Evolutionary conservation across 2,113 vertebrate species (phyloP).

Genomic region (Coptodon rendalli): DNA sequence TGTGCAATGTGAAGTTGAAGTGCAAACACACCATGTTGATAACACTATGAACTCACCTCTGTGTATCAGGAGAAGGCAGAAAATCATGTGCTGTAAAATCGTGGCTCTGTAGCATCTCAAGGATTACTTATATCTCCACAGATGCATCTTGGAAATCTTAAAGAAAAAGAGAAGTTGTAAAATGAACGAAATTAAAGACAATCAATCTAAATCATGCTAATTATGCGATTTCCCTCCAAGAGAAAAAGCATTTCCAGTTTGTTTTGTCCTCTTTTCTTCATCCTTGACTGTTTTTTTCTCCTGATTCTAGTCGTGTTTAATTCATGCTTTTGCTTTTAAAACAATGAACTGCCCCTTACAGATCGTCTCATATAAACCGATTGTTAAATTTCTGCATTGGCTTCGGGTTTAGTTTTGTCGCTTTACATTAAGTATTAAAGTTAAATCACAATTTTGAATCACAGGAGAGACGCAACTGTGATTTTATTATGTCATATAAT

Average conservation of each 20-base stretch:
- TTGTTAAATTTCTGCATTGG: neutral
- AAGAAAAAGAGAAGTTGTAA: neutral
- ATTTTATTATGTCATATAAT: neutral
- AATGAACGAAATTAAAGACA: neutral
- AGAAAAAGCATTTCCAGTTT: neutral
- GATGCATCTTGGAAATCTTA: neutral
- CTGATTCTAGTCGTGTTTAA: neutral
- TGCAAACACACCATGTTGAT: neutral
- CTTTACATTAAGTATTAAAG: neutral
- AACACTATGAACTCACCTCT: neutral
- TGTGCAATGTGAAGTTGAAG: neutral
- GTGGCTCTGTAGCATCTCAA: neutral
- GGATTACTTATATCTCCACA: neutral
- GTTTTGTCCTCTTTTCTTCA: neutral
- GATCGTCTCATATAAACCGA: fast-evolving
- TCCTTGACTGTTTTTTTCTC: neutral
- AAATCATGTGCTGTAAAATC: neutral
- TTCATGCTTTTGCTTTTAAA: neutral
- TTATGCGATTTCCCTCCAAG: neutral
- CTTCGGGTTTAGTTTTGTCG: neutral
- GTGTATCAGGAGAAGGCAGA: neutral
- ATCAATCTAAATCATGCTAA: fast-evolving
- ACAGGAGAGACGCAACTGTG: neutral
- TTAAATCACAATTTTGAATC: neutral
- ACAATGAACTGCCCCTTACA: neutral